These are phyloP conservation scores for Arbacia lixula DNA, from an alignment of 53 echinoderm and acorn worm species.

Conservation along the genomic window DNA sequence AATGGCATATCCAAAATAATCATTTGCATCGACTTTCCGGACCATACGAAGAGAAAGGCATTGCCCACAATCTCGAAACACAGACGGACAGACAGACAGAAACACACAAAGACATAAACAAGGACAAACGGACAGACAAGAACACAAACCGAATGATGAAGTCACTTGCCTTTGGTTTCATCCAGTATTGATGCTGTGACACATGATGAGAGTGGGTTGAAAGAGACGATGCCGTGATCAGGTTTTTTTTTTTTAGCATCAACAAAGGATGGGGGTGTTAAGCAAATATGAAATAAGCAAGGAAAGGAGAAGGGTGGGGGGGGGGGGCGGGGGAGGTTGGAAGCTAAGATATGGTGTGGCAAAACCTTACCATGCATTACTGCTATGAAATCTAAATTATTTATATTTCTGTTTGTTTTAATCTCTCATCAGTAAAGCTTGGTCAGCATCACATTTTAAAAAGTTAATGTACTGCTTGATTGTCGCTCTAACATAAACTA, in stretches of 20 bases:
- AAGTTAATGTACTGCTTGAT: no score
- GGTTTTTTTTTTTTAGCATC: slow-evolving; percentile 7
- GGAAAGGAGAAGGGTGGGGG: not conserved
- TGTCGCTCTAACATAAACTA: no score
- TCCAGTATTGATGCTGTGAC: slow-evolving; percentile 98
- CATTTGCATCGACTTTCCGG: not conserved
- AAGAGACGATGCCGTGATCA: slow-evolving; percentile 45
- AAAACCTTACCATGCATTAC: no score
- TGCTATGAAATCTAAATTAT: no score
- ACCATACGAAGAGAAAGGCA: slow-evolving; percentile 39
- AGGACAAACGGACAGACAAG: slow-evolving; percentile 25
- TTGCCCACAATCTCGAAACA: not conserved
- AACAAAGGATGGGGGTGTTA: not conserved
- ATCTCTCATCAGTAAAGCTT: no score
- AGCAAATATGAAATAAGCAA: not conserved
- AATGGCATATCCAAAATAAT: no score
- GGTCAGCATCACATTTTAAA: no score
- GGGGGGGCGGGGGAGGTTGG: no score
- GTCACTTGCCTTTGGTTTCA: slow-evolving; percentile 98
- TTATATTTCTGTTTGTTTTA: no score
- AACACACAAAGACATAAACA: not conserved
- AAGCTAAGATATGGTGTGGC: no score
- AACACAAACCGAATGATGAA: slow-evolving; percentile 51
- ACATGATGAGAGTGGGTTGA: slow-evolving; percentile 42
- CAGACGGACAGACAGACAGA: not conserved